These are phyloP conservation scores for Drosophila mimica DNA, from an alignment of 2,888 invertebrate species.

Conservation along the genomic window DNA sequence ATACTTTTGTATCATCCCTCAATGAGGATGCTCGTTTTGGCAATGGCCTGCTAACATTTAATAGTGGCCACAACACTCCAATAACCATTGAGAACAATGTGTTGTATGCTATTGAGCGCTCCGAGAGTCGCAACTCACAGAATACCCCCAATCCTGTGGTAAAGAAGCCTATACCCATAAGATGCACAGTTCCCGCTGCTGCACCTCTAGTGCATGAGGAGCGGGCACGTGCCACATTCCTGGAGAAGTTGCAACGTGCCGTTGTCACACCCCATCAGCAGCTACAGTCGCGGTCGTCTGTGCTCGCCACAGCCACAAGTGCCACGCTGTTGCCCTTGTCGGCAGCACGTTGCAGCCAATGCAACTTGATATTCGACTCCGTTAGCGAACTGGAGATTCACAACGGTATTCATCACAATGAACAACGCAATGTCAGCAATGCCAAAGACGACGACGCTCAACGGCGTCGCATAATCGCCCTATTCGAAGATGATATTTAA, in stretches of 20 bases:
- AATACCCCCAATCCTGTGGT: constrained; percentile 36
- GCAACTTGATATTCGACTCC: constrained; percentile 80
- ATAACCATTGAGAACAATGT: constrained; percentile 79
- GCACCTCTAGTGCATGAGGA: constrained; percentile 42
- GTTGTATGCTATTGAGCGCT: constrained; percentile 79
- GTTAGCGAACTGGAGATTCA: constrained; percentile 82
- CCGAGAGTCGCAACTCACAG: constrained; percentile 74
- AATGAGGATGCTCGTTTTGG: constrained; percentile 12
- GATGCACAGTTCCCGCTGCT: constrained; percentile 25
- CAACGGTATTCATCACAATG: constrained; percentile 81
- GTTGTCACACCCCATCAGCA: constrained; percentile 29
- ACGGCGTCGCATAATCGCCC: constrained; percentile 82
- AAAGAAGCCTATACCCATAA: constrained; percentile 77
- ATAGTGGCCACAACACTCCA: constrained; percentile 63
- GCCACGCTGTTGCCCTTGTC: constrained; percentile 58
- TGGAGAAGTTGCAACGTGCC: constrained; percentile 80
- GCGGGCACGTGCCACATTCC: constrained; percentile 63
- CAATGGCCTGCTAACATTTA: constrained; percentile 17
- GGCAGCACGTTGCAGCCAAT: constrained; percentile 82
- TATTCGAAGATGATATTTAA: constrained; percentile 82
- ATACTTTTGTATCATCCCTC: constrained; percentile 5
- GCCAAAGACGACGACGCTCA: constrained; percentile 68
- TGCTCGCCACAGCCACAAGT: constrained; percentile 22
- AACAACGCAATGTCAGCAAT: constrained; percentile 19
- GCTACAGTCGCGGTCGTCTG: constrained; percentile 10